Percentiles rank a stretch among this genome's conserved stretches.
phyloP scores from a whole-genome alignment of 2,797 vertebrate genomes.

The Miichthys miiuy region DNA sequence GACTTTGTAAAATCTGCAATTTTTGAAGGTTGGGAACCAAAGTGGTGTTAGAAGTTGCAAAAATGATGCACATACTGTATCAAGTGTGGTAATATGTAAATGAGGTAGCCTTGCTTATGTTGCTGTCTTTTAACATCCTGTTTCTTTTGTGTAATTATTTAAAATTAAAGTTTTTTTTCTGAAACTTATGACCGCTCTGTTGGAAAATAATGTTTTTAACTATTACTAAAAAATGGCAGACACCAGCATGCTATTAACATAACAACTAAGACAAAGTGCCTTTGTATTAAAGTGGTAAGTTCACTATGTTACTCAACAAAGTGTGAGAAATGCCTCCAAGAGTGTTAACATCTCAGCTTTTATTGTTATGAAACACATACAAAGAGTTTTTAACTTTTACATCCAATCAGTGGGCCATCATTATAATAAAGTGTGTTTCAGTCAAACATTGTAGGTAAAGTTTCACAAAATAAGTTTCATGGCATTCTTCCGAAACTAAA shows the following conservation, averaged over 20 bases:
- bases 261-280: conserved; percentile 40
- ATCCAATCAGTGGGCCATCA: background rate
- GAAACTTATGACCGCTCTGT: conserved; percentile 19
- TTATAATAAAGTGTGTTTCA: background rate
- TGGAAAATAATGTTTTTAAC: conserved; percentile 10
- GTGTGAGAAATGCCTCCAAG: conserved; percentile 37
- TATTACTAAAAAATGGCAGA: conserved; percentile 11
- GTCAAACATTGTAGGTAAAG: background rate
- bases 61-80: background rate
- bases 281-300: conserved; percentile 43
- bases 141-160: conserved; percentile 52
- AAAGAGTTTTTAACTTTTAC: conserved; percentile 1
- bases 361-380: conserved; percentile 39
- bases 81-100: conserved; percentile 19
- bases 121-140: conserved; percentile 42
- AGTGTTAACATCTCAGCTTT: conserved; percentile 51
- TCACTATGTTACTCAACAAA: conserved; percentile 33
- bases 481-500: too few species aligned
- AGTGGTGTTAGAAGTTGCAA: background rate
- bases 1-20: conserved; percentile 23
- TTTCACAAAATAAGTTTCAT: background rate
- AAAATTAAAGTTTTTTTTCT: conserved; percentile 59
- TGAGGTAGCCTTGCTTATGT: background rate
- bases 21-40: background rate
- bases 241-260: conserved; percentile 22